Evolutionary conservation across 2,797 vertebrate species (phyloP).

Genomic region (Otus scops): DNA sequence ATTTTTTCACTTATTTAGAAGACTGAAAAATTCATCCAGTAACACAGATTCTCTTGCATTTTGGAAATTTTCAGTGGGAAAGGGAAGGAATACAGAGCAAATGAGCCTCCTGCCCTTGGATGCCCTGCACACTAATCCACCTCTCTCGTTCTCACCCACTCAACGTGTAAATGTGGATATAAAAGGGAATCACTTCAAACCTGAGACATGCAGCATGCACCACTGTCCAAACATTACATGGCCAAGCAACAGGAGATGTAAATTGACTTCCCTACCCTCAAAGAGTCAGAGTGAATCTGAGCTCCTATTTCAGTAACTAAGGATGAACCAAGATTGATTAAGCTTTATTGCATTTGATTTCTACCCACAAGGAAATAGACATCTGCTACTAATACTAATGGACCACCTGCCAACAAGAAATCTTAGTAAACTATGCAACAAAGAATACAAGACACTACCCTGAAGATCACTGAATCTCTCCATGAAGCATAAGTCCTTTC

Average conservation of each 20-base stretch:
- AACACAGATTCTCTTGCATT: not conserved
- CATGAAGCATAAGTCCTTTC: not conserved
- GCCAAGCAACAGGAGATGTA: fast-evolving
- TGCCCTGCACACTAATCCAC: fast-evolving
- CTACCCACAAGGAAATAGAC: not conserved
- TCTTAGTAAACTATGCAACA: not conserved
- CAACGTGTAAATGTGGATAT: not conserved
- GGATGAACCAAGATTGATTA: not conserved
- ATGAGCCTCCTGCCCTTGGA: not conserved
- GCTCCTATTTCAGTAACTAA: not conserved
- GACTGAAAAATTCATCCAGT: not conserved
- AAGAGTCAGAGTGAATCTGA: not conserved
- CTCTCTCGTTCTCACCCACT: not conserved
- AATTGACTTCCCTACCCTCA: not conserved
- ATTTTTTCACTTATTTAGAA: not conserved
- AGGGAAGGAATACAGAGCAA: not conserved
- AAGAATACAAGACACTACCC: not conserved
- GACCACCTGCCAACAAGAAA: not conserved
- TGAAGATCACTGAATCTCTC: not conserved
- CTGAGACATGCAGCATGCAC: fast-evolving
- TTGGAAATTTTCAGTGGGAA: not conserved
- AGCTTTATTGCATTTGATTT: not conserved
- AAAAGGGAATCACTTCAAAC: not conserved
- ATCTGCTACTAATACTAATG: not conserved
- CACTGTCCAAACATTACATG: not conserved